A percentile compares a stretch with the other conserved stretches of the same genome.
Conservation (phyloP, 1,140 invertebrate species). For the Helicoverpa armigera region DNA sequence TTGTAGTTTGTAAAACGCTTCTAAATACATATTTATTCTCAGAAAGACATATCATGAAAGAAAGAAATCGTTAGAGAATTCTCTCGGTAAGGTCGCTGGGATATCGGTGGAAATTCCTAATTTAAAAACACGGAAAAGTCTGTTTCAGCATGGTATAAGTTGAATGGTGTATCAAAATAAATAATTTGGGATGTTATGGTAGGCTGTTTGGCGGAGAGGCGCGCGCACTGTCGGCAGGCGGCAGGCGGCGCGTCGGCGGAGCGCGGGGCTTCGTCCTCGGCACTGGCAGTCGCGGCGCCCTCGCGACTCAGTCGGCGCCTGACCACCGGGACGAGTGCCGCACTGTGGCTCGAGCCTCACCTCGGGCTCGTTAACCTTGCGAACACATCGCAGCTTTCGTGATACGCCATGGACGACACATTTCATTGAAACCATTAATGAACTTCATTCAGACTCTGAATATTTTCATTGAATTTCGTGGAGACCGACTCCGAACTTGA, state of each 20-base stretch:
- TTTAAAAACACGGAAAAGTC: neutral
- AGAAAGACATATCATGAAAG: no score
- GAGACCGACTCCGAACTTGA: slow-evolving; percentile 75
- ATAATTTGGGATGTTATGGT: slow-evolving; percentile 63
- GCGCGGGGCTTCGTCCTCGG: slow-evolving; percentile 70
- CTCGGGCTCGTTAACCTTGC: slow-evolving; percentile 68
- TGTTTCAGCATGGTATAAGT: slow-evolving; percentile 8
- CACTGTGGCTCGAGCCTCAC: slow-evolving; percentile 58
- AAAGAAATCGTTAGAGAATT: neutral
- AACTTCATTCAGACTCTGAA: slow-evolving; percentile 61
- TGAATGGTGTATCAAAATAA: slow-evolving; percentile 41
- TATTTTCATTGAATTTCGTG: slow-evolving; percentile 56
- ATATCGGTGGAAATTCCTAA: neutral
- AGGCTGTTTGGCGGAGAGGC: slow-evolving; percentile 65
- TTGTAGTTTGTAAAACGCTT: neutral
- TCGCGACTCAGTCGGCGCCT: slow-evolving; percentile 75
- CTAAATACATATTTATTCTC: neutral
- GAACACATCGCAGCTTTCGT: slow-evolving; percentile 65
- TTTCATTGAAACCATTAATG: slow-evolving; percentile 56
- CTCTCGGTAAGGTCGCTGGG: neutral
- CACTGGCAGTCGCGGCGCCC: slow-evolving; percentile 77
- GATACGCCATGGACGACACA: slow-evolving; percentile 57
- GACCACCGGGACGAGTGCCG: slow-evolving; percentile 65
- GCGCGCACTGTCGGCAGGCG: slow-evolving; percentile 74
- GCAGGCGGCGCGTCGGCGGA: slow-evolving; percentile 66